These are phyloP conservation scores for Etheostoma cragini DNA, from an alignment of 2,113 vertebrate genomes.

Conservation along the genomic window DNA sequence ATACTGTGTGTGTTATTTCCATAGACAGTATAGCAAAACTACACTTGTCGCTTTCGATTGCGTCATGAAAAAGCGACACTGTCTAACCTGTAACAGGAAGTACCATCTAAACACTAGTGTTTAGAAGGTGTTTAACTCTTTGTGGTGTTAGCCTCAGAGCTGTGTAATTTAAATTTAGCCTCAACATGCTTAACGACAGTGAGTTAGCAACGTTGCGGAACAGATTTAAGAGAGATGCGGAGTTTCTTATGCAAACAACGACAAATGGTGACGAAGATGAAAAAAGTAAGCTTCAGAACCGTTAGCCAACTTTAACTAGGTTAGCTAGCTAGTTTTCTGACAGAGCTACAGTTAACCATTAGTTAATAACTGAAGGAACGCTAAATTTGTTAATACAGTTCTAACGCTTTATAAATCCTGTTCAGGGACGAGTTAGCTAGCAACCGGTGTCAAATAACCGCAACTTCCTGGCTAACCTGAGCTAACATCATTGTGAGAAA, in stretches of 20 bases:
- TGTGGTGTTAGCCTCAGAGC: background rate
- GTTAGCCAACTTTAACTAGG: constrained; percentile 9
- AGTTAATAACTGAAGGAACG: too few species aligned
- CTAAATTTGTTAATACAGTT: background rate
- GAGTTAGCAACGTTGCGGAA: constrained; percentile 80
- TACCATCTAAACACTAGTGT: background rate
- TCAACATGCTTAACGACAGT: constrained; percentile 65
- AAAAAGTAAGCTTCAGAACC: constrained; percentile 76
- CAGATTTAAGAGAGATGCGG: constrained; percentile 82
- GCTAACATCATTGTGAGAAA: background rate
- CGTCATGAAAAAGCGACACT: constrained; percentile 66
- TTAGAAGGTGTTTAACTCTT: too few species aligned
- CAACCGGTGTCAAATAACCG: too few species aligned
- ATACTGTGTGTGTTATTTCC: background rate
- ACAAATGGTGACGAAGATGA: constrained; percentile 63
- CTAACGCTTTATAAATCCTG: background rate
- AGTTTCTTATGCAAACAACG: constrained; percentile 74
- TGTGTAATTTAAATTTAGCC: background rate
- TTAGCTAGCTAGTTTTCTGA: background rate
- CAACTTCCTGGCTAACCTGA: background rate
- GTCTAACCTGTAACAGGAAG: constrained; percentile 48
- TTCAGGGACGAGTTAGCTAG: background rate
- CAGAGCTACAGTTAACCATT: background rate
- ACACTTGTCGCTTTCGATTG: constrained; percentile 35
- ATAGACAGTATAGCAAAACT: constrained; percentile 36